A percentile compares a stretch with the other conserved stretches of the same genome.
phyloP scores from a whole-genome alignment of 2,113 vertebrate genomes.

The Murina feae region DNA sequence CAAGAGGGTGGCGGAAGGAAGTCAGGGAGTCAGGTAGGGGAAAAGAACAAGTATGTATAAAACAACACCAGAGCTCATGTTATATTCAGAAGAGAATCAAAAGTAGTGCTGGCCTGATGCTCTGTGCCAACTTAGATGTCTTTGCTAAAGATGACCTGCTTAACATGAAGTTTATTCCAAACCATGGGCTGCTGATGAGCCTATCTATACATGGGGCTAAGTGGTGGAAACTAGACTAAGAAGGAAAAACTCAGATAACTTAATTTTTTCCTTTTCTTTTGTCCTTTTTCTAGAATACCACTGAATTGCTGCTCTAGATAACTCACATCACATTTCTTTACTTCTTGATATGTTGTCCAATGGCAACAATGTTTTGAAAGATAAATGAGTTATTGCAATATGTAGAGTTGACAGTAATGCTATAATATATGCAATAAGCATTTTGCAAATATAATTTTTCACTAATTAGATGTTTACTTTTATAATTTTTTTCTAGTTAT shows the following conservation, averaged over 20 bases:
- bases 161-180: neutral
- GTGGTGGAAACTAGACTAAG: neutral
- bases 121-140: neutral
- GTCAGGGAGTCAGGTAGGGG: neutral
- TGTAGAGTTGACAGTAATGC: neutral
- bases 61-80: neutral
- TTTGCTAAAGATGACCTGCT: neutral
- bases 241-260: neutral
- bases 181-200: neutral
- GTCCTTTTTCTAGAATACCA: neutral
- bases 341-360: neutral
- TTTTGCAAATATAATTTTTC: neutral
- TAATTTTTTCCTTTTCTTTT: neutral
- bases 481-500: neutral
- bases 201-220: neutral
- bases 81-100: neutral
- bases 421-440: neutral
- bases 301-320: neutral
- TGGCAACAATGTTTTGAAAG: neutral
- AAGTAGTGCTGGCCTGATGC: neutral
- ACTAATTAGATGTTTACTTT: neutral
- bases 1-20: neutral
- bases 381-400: neutral
- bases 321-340: neutral
- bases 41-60: neutral